Conservation (phyloP, 1,140 invertebrate species). For the Danaus melanippus region DNA sequence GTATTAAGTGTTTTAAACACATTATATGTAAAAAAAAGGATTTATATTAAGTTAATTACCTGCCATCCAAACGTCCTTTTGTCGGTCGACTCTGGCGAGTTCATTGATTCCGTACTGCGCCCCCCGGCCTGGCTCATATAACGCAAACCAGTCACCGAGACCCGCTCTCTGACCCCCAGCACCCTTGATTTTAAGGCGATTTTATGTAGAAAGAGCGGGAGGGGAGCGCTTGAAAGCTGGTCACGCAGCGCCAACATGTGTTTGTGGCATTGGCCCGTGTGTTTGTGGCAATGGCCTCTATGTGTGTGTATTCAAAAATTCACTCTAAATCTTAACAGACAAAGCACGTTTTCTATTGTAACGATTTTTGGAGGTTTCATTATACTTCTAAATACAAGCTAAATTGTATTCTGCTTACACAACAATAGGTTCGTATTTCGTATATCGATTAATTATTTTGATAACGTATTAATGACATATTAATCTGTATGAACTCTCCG, state of each 20-base stretch:
- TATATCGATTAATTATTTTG: slow-evolving; percentile 18
- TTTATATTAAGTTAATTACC: slow-evolving; percentile 67
- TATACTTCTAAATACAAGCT: slow-evolving; percentile 15
- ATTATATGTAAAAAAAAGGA: slow-evolving; percentile 43
- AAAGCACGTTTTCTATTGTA: slow-evolving; percentile 13
- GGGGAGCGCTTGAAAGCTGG: slow-evolving; percentile 36
- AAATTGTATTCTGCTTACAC: slow-evolving; percentile 12
- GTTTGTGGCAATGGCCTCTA: slow-evolving; percentile 51
- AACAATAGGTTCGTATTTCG: slow-evolving; percentile 16
- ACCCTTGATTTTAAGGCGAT: slow-evolving; percentile 8
- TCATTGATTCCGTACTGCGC: slow-evolving; percentile 63
- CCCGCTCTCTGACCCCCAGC: slow-evolving; percentile 21
- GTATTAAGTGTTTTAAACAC: slow-evolving; percentile 16
- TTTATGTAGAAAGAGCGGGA: slow-evolving; percentile 18
- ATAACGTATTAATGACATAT: slow-evolving; percentile 39
- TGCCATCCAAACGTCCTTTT: slow-evolving; percentile 64
- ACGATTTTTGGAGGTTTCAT: slow-evolving; percentile 23
- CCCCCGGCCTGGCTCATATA: slow-evolving; percentile 48
- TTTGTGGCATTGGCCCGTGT: slow-evolving; percentile 52
- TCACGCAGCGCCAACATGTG: slow-evolving; percentile 50
- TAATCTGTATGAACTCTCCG: slow-evolving; percentile 32
- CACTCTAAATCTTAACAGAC: slow-evolving; percentile 13
- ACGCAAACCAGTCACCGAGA: slow-evolving; percentile 34
- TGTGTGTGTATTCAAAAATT: slow-evolving; percentile 25
- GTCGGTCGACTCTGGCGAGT: slow-evolving; percentile 57